Conservation (phyloP, 2,113 vertebrate species). For the Paradoxurus hermaphroditus region DNA sequence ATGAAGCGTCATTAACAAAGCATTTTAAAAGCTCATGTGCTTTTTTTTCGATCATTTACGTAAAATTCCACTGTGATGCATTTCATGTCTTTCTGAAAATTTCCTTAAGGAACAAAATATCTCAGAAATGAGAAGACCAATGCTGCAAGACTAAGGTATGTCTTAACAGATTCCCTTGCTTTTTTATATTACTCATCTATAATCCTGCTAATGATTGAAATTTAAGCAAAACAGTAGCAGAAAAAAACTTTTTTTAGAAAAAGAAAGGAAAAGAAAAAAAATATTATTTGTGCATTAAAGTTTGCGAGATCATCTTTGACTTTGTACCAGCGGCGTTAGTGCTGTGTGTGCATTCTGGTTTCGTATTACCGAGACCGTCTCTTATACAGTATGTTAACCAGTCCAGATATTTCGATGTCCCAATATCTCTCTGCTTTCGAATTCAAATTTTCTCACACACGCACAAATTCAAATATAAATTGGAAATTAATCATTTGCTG, state of each 20-base stretch:
- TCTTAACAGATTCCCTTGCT: conserved; percentile 44
- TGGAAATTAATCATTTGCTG: background rate
- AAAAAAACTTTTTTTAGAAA: background rate
- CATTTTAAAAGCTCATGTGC: conserved; percentile 66
- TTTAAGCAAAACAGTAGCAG: conserved; percentile 42
- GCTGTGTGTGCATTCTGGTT: background rate
- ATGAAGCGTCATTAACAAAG: conserved; percentile 67
- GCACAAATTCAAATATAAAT: background rate
- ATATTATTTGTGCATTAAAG: conserved; percentile 40
- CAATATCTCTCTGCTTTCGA: background rate
- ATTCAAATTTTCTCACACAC: background rate
- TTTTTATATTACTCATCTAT: conserved; percentile 59
- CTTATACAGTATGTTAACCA: background rate
- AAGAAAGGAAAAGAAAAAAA: background rate
- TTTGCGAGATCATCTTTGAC: conserved; percentile 25
- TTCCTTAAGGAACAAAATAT: conserved; percentile 64
- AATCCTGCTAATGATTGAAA: conserved; percentile 67
- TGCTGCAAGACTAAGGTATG: conserved; percentile 39
- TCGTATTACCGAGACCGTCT: conserved; percentile 1
- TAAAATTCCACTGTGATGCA: conserved; percentile 64
- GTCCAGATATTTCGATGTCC: conserved; percentile 33
- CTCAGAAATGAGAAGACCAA: conserved; percentile 40
- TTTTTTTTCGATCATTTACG: conserved; percentile 70
- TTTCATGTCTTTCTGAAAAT: conserved; percentile 55
- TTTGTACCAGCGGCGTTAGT: conserved; percentile 35